Base-by-base conservation (phyloP, 2,113 vertebrate genomes). In the Numida meleagris region DNA sequence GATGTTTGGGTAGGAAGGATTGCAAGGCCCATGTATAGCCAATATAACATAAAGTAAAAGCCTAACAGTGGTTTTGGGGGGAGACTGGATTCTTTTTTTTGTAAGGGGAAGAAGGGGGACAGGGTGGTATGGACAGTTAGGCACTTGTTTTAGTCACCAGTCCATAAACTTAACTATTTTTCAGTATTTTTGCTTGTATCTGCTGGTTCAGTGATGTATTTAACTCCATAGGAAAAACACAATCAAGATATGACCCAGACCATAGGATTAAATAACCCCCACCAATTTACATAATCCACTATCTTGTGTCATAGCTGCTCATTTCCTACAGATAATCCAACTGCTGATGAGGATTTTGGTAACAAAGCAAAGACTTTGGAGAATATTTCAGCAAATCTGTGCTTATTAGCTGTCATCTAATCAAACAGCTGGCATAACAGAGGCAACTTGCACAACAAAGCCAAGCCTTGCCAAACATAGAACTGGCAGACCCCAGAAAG, bases 331-430 rank as follows among this genome's bases (percentile, higher is more conserved):
- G 76, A 75, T 94, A 95, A 95, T 91, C 70, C 62, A 89, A 76
- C 86, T 89, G 82, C 51, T 89, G 75, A 93, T 66, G 85, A 95
- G 85, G 71, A 94, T 91, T 92, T 82, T 94, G 74, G 73, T 15
- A 19, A 77, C 82, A 87, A 72, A 75, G 46, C 36, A 58, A 79
- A 71, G 92, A 65, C 89, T 93, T 82, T 42, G 55, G 90, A 88
- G 88, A 96, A 91, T 89, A 80, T 42, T 93, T 80, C 59, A 80
- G 90, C 63, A 93, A 89, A 62, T 42, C 63, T 90, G 12, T 62
- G 85, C 80, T 83, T 87, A 78, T 93, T 81, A 92, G 63, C 59
- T 77, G 55, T 55, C 82, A 82, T 83, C 82, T 84, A 86, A 66
- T 53, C 38, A 62, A 10, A 50, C 63, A 74, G 45, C 42, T 85